Base-by-base conservation (phyloP, 1,140 invertebrate species). In the Zaprionus nigranus region DNA sequence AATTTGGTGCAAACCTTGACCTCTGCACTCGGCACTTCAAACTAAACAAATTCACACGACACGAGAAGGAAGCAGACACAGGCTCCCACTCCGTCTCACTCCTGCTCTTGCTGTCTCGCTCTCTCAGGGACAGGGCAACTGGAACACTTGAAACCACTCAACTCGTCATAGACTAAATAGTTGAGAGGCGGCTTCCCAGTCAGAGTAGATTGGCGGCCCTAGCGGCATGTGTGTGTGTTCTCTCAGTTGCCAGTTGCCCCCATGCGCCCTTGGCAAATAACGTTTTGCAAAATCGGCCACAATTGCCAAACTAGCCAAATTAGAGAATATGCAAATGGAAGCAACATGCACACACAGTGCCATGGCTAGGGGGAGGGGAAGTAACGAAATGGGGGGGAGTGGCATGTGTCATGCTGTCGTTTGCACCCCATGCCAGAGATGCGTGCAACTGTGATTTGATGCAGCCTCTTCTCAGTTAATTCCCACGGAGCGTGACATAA, bases 281-380 rank as follows among this genome's bases (percentile, higher is more conserved):
- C 83, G 79, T 87, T 87, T 87, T 83, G 84, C 85, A 84, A 88
- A 88, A 88, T 88, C 84, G 84, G 84, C 84, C 84, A 78, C 84
- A 90, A 88, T 88, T 88, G 85, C 84, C 85, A 90, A 88, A 88
- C 84, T 88, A 88, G 81, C 84, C 85, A 88, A 88, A 90, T 88
- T 88, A 84, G 84, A 75, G 78, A 87, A 87, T 87, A 87, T 87
- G 83, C 84, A 88, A 87, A 86, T 86, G 83, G 80, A 77, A 74
- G 79, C 84, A 80, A 80, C 77, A 87, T 87, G 75, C 76, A 82
- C 68, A 80, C 80, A 71, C 62, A 49, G 73, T 72, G 1, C 11
- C 4, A 56, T 5, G 30, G 11, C n/a, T 5, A 20, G 56, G 24
- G 15, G 30, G 22, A 15, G 34, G 5, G 20, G 40, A 7, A 26